phyloP scores from a whole-genome alignment of 2,113 vertebrate genomes.

The Notothenia rossii region DNA sequence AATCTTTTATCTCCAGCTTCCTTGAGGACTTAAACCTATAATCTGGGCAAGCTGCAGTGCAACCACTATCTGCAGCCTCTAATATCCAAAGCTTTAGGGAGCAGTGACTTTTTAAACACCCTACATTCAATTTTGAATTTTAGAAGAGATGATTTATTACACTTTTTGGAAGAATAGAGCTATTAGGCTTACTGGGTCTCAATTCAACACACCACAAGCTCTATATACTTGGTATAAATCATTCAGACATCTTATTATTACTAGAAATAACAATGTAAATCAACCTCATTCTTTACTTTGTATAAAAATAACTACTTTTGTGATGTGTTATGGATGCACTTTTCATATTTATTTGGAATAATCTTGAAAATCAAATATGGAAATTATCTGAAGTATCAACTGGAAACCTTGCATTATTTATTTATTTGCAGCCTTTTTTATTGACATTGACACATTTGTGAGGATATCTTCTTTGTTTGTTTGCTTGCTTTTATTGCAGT shows the following conservation, averaged over 20 bases:
- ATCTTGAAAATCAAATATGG: not conserved
- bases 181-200: slow-evolving; percentile 4
- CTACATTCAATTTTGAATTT: slow-evolving; percentile 27
- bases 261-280: not conserved
- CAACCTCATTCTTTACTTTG: not conserved
- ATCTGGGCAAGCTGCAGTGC: not conserved
- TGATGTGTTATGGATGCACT: not conserved
- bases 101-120: slow-evolving; percentile 22
- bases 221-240: not conserved
- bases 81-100: not conserved
- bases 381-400: not conserved
- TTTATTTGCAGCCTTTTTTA: no score
- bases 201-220: slow-evolving; percentile 1
- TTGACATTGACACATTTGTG: no score
- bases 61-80: not conserved
- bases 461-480: not conserved
- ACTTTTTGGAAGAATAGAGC: slow-evolving; percentile 17
- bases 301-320: not conserved
- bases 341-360: not conserved
- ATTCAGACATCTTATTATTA: not conserved
- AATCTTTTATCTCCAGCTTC: no score
- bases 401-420: not conserved
- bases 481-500: no score
- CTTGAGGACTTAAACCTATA: not conserved
- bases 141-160: not conserved